phyloP scores from a whole-genome alignment of 2,113 vertebrate species.

The Turdus rufiventris region DNA sequence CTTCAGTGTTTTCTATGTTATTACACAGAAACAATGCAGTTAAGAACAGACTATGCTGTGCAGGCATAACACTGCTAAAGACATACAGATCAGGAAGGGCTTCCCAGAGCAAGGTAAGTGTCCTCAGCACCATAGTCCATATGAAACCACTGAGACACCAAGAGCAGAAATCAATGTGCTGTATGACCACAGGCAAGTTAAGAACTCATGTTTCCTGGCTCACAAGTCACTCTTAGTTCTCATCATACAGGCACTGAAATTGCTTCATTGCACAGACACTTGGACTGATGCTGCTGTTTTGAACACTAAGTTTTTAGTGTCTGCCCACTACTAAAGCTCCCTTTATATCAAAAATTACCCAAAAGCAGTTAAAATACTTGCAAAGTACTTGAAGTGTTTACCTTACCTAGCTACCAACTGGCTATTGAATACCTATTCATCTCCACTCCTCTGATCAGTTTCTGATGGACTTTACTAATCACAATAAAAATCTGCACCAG shows the following conservation, averaged over 20 bases:
- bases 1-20: not conserved
- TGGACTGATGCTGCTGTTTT: not conserved
- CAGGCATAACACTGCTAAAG: not conserved
- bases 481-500: not conserved
- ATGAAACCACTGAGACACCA: slow-evolving; percentile 1
- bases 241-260: not conserved
- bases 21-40: not conserved
- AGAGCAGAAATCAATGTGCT: slow-evolving; percentile 1
- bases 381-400: not conserved
- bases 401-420: not conserved
- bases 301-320: not conserved
- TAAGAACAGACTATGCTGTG: not conserved
- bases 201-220: slow-evolving; percentile 14
- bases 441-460: not conserved
- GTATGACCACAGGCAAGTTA: slow-evolving; percentile 18
- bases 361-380: not conserved
- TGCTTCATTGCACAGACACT: not conserved
- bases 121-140: not conserved
- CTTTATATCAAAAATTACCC: not conserved
- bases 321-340: not conserved
- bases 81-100: not conserved
- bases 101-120: not conserved
- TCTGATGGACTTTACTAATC: not conserved
- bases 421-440: not conserved
- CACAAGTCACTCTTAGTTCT: slow-evolving; percentile 11